Evolutionary conservation across 2,888 invertebrate genomes (phyloP).

Genomic region (Luperina nickerlii): DNA sequence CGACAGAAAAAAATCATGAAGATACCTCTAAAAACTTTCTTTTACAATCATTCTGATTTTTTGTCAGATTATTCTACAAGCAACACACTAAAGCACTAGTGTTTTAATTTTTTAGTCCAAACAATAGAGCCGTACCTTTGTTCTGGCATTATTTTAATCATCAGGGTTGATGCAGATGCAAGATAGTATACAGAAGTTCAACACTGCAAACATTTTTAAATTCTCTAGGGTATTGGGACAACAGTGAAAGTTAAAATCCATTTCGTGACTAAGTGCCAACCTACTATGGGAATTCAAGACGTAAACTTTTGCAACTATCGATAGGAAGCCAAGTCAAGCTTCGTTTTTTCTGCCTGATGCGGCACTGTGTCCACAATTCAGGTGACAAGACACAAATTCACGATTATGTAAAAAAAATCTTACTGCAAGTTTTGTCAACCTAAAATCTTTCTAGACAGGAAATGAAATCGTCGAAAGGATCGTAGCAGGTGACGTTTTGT

Average conservation of each 20-base stretch:
- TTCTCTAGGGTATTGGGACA: constrained; percentile 22
- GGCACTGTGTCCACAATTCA: background rate
- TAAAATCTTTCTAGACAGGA: background rate
- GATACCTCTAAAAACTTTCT: no score
- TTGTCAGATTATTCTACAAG: no score
- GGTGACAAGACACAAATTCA: background rate
- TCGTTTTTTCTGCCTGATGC: background rate
- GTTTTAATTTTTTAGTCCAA: no score
- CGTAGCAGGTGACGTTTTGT: background rate
- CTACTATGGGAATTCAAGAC: constrained; percentile 5
- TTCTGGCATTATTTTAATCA: no score
- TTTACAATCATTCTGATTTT: no score
- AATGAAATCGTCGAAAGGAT: background rate
- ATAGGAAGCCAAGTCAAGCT: background rate
- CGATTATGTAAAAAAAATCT: background rate
- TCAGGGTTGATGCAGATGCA: no score
- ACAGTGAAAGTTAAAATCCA: constrained; percentile 54
- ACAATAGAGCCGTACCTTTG: no score
- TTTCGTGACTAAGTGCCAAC: constrained; percentile 3
- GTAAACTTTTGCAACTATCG: constrained; percentile 24
- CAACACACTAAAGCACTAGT: no score
- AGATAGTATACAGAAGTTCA: no score
- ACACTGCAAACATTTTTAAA: background rate
- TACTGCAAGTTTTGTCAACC: background rate
- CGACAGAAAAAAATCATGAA: no score